Conservation (phyloP, 1,140 invertebrate species). For the Stegodyphus mimosarum region DNA sequence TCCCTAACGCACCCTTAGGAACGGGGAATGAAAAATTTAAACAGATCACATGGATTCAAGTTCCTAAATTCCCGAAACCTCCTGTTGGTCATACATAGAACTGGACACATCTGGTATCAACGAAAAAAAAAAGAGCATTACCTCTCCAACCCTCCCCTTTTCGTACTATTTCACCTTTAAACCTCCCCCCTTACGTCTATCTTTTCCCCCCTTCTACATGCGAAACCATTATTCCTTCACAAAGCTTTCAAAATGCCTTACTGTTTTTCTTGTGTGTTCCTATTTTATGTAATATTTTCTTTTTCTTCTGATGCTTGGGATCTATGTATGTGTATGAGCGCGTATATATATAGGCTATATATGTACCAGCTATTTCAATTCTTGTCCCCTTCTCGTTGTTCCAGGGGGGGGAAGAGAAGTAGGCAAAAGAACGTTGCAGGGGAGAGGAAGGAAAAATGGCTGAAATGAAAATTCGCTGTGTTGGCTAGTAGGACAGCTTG, state of each 20-base stretch:
- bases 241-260: constrained; percentile 57
- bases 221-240: constrained; percentile 55
- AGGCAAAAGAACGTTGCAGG: too few relatives aligned
- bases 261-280: constrained; percentile 47
- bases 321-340: too few relatives aligned
- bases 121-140: background rate
- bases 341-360: constrained; percentile 6
- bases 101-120: constrained; percentile 57
- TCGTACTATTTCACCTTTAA: constrained; percentile 58
- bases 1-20: constrained; percentile 30
- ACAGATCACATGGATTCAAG: constrained; percentile 55
- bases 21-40: constrained; percentile 55
- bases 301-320: background rate
- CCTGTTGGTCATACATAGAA: constrained; percentile 57
- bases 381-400: background rate
- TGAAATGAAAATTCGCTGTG: constrained; percentile 58
- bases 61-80: constrained; percentile 56
- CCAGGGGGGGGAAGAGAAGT: background rate
- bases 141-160: background rate
- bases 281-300: constrained; percentile 45
- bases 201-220: constrained; percentile 17
- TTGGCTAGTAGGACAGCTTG: constrained; percentile 51
- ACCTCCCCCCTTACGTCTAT: background rate
- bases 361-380: constrained; percentile 30
- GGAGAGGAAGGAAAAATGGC: constrained; percentile 17